Conservation (phyloP, 2,888 invertebrate genomes). For the Rotaria magnacalcarata region DNA sequence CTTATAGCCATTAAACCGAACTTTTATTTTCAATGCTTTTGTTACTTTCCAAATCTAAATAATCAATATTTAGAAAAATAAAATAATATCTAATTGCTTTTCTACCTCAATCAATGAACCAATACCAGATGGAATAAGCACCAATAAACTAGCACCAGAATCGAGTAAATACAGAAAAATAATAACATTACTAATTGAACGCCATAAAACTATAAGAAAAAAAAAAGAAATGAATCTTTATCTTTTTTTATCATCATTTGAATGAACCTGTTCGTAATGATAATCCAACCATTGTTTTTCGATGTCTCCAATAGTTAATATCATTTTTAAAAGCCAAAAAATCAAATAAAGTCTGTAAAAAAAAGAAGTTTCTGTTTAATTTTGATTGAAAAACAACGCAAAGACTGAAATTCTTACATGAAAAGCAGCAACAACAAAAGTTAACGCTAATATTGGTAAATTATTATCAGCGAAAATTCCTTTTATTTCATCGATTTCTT, state of each 20-base stretch:
- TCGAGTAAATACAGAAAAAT: conserved; percentile 86
- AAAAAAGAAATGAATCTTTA: background rate
- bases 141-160: conserved; percentile 81
- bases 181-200: conserved; percentile 77
- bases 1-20: conserved; percentile 61
- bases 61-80: background rate
- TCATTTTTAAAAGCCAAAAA: conserved; percentile 96
- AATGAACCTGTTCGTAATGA: conserved; percentile 70
- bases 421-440: conserved; percentile 80
- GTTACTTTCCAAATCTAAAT: conserved; percentile 85
- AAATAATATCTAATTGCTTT: no score
- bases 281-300: conserved; percentile 77
- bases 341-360: conserved; percentile 70
- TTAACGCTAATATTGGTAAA: conserved; percentile 79
- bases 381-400: background rate
- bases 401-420: conserved; percentile 70
- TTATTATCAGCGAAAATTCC: conserved; percentile 92
- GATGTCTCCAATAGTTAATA: conserved; percentile 83
- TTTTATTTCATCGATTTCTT: conserved; percentile 92
- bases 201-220: conserved; percentile 71
- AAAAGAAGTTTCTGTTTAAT: conserved; percentile 30
- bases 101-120: conserved; percentile 80
- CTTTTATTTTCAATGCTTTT: conserved; percentile 76
- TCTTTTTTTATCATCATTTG: background rate
- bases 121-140: conserved; percentile 78